Percentiles rank a stretch among this genome's conserved stretches.
phyloP scores from a whole-genome alignment of 2,113 vertebrate genomes.

The Pollimyrus isidori region DNA sequence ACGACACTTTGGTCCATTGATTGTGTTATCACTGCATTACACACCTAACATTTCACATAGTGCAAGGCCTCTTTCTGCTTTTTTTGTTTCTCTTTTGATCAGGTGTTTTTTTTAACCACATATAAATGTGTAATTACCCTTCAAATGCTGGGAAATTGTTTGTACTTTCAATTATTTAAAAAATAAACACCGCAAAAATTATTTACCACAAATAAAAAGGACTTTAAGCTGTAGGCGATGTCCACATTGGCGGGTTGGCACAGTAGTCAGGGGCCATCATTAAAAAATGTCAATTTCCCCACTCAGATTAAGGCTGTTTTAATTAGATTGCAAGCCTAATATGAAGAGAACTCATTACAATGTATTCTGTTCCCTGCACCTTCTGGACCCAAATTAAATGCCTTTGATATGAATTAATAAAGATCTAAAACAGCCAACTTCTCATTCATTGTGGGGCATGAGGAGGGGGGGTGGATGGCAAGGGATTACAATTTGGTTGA shows the following conservation, averaged over 20 bases:
- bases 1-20: constrained; percentile 8
- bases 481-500: not conserved
- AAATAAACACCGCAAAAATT: not conserved
- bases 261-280: not conserved
- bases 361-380: constrained; percentile 13
- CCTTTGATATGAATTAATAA: constrained; percentile 18
- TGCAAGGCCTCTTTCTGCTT: not conserved
- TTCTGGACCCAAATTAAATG: constrained; percentile 18
- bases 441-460: not conserved
- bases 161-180: not conserved
- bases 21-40: constrained; percentile 18
- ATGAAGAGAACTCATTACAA: constrained; percentile 14
- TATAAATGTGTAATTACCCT: not conserved
- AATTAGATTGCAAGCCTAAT: constrained; percentile 15
- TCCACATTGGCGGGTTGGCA: not conserved
- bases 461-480: not conserved
- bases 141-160: not conserved
- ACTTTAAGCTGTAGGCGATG: not conserved
- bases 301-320: constrained; percentile 15
- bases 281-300: constrained; percentile 7
- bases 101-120: not conserved
- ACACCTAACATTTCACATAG: not conserved
- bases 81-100: not conserved
- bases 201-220: not conserved
- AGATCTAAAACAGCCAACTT: constrained; percentile 12